Evolutionary conservation across 1,140 invertebrate genomes (phyloP).

Genomic region (Atta colombica): DNA sequence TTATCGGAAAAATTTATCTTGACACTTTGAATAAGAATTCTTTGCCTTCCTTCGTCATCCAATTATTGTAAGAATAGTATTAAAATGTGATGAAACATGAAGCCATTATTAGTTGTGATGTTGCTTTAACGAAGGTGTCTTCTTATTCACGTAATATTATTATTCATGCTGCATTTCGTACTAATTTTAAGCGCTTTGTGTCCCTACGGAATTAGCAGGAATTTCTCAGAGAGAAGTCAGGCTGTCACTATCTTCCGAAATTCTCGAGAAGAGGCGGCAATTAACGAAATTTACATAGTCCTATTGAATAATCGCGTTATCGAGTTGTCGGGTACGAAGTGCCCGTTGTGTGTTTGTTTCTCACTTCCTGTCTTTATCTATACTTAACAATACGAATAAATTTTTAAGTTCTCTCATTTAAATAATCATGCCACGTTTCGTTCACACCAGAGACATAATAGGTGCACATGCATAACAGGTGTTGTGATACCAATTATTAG

Average conservation of each 20-base stretch:
- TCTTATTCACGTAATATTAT: slow-evolving; percentile 48
- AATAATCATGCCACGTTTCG: background rate
- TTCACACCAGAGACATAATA: background rate
- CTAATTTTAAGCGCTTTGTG: slow-evolving; percentile 52
- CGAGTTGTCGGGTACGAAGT: slow-evolving; percentile 21
- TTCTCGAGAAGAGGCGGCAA: slow-evolving; percentile 55
- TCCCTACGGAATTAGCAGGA: slow-evolving; percentile 49
- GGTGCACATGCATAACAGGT: background rate
- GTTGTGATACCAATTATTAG: too few relatives aligned
- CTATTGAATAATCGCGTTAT: slow-evolving; percentile 54
- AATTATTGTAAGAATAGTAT: slow-evolving; percentile 12
- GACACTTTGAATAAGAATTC: background rate
- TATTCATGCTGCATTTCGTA: slow-evolving; percentile 40
- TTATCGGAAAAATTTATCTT: slow-evolving; percentile 3
- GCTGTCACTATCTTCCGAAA: slow-evolving; percentile 42
- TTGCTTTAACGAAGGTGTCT: slow-evolving; percentile 33
- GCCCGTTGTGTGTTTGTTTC: background rate
- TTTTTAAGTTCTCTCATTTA: background rate
- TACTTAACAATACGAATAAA: background rate
- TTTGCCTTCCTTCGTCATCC: background rate
- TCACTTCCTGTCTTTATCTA: background rate
- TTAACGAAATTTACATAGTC: slow-evolving; percentile 61
- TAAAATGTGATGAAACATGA: slow-evolving; percentile 2
- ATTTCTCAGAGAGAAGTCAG: slow-evolving; percentile 40
- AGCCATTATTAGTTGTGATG: slow-evolving; percentile 29